Base-by-base conservation (phyloP, 2,113 vertebrate genomes). In the Xiphias gladius region DNA sequence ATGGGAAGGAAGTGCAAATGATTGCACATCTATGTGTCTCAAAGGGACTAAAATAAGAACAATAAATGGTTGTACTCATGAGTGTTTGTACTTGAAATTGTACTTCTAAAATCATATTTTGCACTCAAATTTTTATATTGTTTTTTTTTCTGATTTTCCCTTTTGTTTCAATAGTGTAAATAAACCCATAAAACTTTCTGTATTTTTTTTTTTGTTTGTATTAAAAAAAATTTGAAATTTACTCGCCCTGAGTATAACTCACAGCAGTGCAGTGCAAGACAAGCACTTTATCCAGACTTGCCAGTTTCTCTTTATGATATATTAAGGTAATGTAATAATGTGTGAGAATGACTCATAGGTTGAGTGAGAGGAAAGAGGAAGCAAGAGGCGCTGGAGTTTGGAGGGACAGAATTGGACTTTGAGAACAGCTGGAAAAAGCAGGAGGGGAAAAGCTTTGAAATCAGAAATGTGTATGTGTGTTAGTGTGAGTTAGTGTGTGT, bases 211-310 rank as follows among this genome's bases (percentile, higher is more conserved):
- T 55, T 57, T 30, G 12, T 10, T n/a, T n/a, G n/a, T n/a, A 59
- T 65, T 74, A n/a, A 6, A 26, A 7, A 54, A 54, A 37, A 3
- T 14, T 2, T 13, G n/a, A 13, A 43, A 13, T 13, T 43, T 14
- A 14, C 12, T 0, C 75, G 39, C 13, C 9, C 14, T 69, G 22
- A 13, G 41, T 46, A 20, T 48, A 41, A 82, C 37, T 64, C 64
- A 57, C 59, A 68, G 80, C 46, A 65, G 39, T 62, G 7, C n/a
- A 28, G 22, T 19, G 41, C 30, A 69, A 52, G 59, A 73, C 7
- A 55, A 79, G 48, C n/a, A 68, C 41, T 86, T 63, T 28, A 41
- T 59, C 24, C 55, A 71, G 41, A 41, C 59, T 79, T 46, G 32
- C 65, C 37, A 54, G 17, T 61, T 65, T 76, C 30, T 66, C 2